phyloP scores from a whole-genome alignment of 1,140 invertebrate genomes.

The Spodoptera frugiperda region DNA sequence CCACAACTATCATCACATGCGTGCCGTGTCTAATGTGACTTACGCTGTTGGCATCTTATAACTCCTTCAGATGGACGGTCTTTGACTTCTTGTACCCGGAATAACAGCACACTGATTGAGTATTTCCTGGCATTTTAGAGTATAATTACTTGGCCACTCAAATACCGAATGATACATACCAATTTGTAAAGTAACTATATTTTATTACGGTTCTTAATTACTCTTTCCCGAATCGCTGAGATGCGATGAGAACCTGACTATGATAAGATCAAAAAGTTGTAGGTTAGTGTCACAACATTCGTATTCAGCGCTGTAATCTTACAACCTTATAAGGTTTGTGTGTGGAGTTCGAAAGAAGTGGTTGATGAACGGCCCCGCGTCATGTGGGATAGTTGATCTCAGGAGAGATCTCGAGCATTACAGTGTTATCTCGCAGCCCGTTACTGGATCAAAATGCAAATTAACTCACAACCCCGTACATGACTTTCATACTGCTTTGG shows the following conservation, averaged over 20 bases:
- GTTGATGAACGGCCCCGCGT: conserved; percentile 56
- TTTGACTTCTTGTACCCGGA: conserved; percentile 57
- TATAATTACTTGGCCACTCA: conserved; percentile 42
- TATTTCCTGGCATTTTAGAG: conserved; percentile 53
- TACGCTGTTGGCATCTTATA: conserved; percentile 50
- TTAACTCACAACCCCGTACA: conserved; percentile 52
- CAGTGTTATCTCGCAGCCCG: conserved; percentile 61
- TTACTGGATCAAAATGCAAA: conserved; percentile 67
- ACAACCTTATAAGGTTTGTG: conserved; percentile 59
- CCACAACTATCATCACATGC: conserved; percentile 52
- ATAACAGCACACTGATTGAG: conserved; percentile 58
- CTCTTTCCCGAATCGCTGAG: conserved; percentile 8
- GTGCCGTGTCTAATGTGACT: conserved; percentile 62
- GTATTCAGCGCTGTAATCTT: conserved; percentile 55
- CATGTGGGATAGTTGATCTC: conserved; percentile 61
- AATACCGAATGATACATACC: conserved; percentile 44
- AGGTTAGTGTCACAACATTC: conserved; percentile 54
- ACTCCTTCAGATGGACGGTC: conserved; percentile 56
- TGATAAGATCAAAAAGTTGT: conserved; percentile 48
- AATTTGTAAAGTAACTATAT: conserved; percentile 40
- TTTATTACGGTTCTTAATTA: conserved; percentile 46
- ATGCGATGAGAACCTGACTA: conserved; percentile 39
- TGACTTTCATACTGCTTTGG: conserved; percentile 48
- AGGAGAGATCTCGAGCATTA: conserved; percentile 64
- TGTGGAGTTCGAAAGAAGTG: conserved; percentile 58